phyloP scores from a whole-genome alignment of 2,113 vertebrate genomes.

The Mirza zaza region DNA sequence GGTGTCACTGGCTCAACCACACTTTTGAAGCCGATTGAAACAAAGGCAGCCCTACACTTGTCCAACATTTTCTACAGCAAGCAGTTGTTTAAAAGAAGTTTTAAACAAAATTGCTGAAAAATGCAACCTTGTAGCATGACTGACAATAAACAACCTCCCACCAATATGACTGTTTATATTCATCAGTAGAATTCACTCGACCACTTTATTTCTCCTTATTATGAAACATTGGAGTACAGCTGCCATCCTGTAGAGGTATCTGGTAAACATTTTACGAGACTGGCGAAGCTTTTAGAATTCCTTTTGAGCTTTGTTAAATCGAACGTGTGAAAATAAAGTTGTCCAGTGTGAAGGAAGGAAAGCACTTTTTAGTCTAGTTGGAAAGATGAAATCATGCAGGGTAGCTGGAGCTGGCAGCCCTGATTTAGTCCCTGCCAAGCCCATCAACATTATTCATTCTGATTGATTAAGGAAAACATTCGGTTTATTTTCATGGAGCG shows the following conservation, averaged over 20 bases:
- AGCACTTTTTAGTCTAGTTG: slow-evolving; percentile 65
- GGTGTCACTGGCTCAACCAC: background rate
- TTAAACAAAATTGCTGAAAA: slow-evolving; percentile 67
- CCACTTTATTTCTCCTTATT: slow-evolving; percentile 68
- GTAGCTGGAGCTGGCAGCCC: slow-evolving; percentile 25
- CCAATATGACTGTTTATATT: slow-evolving; percentile 41
- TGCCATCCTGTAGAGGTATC: slow-evolving; percentile 59
- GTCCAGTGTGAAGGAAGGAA: slow-evolving; percentile 50
- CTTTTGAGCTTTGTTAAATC: slow-evolving; percentile 77
- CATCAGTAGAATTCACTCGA: slow-evolving; percentile 11
- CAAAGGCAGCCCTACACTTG: background rate
- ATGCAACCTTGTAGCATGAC: background rate
- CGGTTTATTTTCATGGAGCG: slow-evolving; percentile 70
- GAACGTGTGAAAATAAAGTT: slow-evolving; percentile 75
- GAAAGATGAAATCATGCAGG: slow-evolving; percentile 62
- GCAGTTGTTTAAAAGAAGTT: slow-evolving; percentile 67
- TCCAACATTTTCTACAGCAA: slow-evolving; percentile 31
- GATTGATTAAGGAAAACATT: slow-evolving; percentile 78
- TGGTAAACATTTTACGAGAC: slow-evolving; percentile 76
- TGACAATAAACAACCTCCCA: slow-evolving; percentile 32
- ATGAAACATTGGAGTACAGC: slow-evolving; percentile 3
- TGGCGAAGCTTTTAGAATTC: slow-evolving; percentile 72
- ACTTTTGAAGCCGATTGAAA: slow-evolving; percentile 48
- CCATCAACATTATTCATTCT: slow-evolving; percentile 74
- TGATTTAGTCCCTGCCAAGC: slow-evolving; percentile 69